Base-by-base conservation (phyloP, 2,888 invertebrate genomes). In the Scelioninae gen. 2 region DNA sequence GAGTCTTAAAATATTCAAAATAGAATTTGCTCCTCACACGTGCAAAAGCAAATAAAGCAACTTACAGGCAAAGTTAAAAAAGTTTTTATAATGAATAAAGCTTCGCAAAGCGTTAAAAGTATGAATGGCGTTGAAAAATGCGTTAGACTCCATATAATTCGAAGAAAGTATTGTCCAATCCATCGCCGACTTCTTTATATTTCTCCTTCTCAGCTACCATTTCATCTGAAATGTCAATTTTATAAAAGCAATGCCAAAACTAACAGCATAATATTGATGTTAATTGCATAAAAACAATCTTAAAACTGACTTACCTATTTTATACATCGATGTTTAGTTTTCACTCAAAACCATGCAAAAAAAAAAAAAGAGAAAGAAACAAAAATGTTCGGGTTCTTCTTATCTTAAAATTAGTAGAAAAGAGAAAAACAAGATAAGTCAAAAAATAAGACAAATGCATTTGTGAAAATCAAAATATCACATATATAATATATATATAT, bases 151-250 rank as follows among this genome's bases (percentile, higher is more conserved):
- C 86, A 68, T 86, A 86, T 81, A 92, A 88, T 87, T 96, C 96
- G 84, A 94, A 92, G 90, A 96, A 96, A 80, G 96, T 96, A 87
- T 92, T 90, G 89, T 97, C 97, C 90, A 97, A 91, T 89, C 94
- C 96, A 87, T 96, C 94, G 82, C 94, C 94, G 88, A 97, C 94
- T 87, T 93, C 91, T 89, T 95, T 96, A 91, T 92, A 96, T 88
- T 92, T 92, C 90, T 96, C 96, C 90, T 94, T 96, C 88, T 93
- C 94, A 85, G 88, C 89, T 88, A 94, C 93, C 89, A 94, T 90
- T 86, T 94, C 94, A 91, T 94, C 94, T 94, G 91, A 83, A 89
- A 88, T 79, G 25, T 60, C 81, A 85, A 79, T 63, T 76, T 71
- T 76, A 64, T 67, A 5, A 57, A 65, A 67, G 73, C 72, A 25